Base-by-base conservation (phyloP, 1,140 invertebrate genomes). In the Bombus superbus region DNA sequence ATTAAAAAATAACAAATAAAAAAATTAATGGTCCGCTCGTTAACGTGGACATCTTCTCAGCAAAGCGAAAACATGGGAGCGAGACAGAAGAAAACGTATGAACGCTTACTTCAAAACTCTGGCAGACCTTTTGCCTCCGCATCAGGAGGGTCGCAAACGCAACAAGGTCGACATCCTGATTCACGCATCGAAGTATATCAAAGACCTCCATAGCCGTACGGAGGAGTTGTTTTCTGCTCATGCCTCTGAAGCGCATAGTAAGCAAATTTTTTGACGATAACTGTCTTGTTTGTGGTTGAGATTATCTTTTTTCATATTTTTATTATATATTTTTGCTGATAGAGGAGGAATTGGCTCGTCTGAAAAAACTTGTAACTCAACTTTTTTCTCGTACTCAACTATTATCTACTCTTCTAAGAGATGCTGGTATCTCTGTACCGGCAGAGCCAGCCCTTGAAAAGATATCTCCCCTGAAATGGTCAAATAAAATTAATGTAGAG, bases 31-130 rank as follows among this genome's bases (percentile, higher is more conserved):
- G 15, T 18, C 3, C 5, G 25, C 25, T 13, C 22, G 53, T 71
- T 79, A 84, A 84, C 82, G 47, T 59, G 38, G 22, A 59, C 38
- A 40, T 85, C 9, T 71, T 90, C 89, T 71, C 68, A 95, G 94
- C 86, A 96, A 96, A 90, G 94, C 95, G 18, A 95, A 95, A 95
- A 95, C 95, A 95, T 96, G 95, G 95, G 96, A 96, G 92, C 93
- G 94, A 93, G 94, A 95, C 91, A 93, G 96, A 93, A 92, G 96
- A 93, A 95, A 95, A 85, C 94, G 95, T 83, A 94, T 96, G 92
- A 96, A 96, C 87, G 85, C 92, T 32, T 95, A 95, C 44, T 96
- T 96, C 92, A 95, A 95, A 86, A 93, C 92, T 11, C 90, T 96
- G 59, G 94, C 93, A 73, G 94, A 95, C 83, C 92, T 96, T 82